Percentiles rank a stretch among this genome's conserved stretches.
Conservation (phyloP, 1,140 invertebrate genomes). For the Delia radicum region DNA sequence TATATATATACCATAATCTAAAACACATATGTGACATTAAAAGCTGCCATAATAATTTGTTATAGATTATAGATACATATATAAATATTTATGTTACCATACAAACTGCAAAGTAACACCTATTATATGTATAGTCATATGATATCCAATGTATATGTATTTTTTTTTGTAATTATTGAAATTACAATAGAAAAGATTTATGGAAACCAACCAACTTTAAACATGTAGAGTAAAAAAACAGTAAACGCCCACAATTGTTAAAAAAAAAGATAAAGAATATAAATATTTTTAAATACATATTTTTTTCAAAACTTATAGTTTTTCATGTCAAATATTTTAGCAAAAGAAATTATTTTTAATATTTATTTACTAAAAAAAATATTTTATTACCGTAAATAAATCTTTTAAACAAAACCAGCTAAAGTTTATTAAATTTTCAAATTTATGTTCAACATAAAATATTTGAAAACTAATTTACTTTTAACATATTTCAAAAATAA, state of each 20-base stretch:
- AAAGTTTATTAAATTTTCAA: not conserved
- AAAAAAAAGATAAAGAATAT: not conserved
- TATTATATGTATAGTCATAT: not conserved
- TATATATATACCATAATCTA: too few relatives aligned
- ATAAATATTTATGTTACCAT: not conserved
- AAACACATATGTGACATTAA: too few relatives aligned
- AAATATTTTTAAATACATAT: not conserved
- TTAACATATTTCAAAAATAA: not conserved
- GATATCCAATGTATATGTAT: not conserved
- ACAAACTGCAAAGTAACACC: not conserved
- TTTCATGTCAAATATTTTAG: not conserved
- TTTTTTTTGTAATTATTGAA: not conserved
- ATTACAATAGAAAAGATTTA: not conserved
- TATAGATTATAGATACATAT: not conserved
- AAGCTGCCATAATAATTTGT: not conserved
- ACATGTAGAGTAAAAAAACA: not conserved
- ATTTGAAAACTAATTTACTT: not conserved
- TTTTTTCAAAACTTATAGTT: not conserved
- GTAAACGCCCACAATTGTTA: not conserved
- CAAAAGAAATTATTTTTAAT: not conserved
- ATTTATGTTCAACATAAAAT: not conserved
- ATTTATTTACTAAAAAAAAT: not conserved
- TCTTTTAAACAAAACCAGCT: not conserved
- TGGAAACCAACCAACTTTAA: not conserved
- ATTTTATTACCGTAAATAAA: not conserved